Base-by-base conservation (phyloP, 2,888 invertebrate genomes). In the Zele albiditarsus region DNA sequence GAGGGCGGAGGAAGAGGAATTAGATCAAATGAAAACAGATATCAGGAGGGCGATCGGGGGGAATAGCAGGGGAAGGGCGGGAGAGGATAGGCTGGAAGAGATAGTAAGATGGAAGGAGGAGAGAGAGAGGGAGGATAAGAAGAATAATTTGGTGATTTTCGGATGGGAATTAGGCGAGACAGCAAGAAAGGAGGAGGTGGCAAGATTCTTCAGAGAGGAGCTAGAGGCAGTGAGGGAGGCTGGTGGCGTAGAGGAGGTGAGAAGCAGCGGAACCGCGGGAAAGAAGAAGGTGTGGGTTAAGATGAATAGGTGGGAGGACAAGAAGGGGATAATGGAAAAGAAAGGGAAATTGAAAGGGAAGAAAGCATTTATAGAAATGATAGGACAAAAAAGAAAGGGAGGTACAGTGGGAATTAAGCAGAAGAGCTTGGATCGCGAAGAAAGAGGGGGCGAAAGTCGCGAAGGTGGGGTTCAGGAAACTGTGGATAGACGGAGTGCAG, bases 251-350 rank as follows among this genome's bases (percentile, higher is more conserved):
- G 23, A 5, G 0, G 42, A 27, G 20, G 38, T 31, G n/a, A 42
- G 28, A 38, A 3, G 46, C 38, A 57, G 38, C 38, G 10, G 42
- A 38, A 60, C n/a, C n/a, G 28, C 10, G 10, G 49, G 25, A 25
- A 53, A 42, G 60, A 46, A 23, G 60, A 12, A 38, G 23, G 23
- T 69, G n/a, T 6, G 16, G n/a, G 74, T 28, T 20, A 58, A 27
- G 3, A 12, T 62, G 42, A 63, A 66, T 3, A 67, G 42, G 16
- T 68, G 60, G 31, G 62, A 74, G 0, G 69, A 69, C 5, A 69
- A 74, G 20, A 31, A 57, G 46, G 38, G 63, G 3, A 33, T 74
- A 63, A 63, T 74, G 70, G 33, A 20, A n/a, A 70, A 63, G 53
- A 74, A 70, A 27, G 33, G 63, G 14, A 70, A 10, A 31, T 16